Conservation (phyloP, 2,113 vertebrate genomes). For the Mus musculus region DNA sequence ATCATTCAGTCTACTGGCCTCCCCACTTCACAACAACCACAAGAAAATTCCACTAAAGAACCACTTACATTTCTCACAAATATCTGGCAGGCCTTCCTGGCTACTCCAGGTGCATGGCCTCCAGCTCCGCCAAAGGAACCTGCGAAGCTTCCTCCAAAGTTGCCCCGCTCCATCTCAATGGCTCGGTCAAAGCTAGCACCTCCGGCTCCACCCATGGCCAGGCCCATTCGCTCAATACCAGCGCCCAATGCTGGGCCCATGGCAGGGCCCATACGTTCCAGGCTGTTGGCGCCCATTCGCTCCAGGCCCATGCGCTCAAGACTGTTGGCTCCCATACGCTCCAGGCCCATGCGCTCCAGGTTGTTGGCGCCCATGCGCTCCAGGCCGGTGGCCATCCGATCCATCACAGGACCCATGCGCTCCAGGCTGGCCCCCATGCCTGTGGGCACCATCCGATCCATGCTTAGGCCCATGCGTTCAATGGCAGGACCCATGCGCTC, state of each 20-base stretch:
- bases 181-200: slow-evolving; percentile 94
- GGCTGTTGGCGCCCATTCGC: slow-evolving; percentile 90
- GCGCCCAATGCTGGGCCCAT: slow-evolving; percentile 92
- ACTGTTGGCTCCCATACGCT: slow-evolving; percentile 92
- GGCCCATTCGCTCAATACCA: slow-evolving; percentile 95
- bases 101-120: slow-evolving; percentile 91
- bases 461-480: slow-evolving; percentile 91
- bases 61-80: slow-evolving; percentile 98
- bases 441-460: slow-evolving; percentile 93
- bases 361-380: slow-evolving; percentile 93
- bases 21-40: neutral
- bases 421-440: slow-evolving; percentile 93
- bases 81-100: slow-evolving; percentile 98
- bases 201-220: slow-evolving; percentile 85
- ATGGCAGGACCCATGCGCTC: slow-evolving; percentile 92
- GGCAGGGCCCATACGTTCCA: slow-evolving; percentile 94
- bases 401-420: slow-evolving; percentile 93
- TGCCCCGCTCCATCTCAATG: slow-evolving; percentile 94
- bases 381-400: slow-evolving; percentile 92
- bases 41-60: neutral
- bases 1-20: neutral
- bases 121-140: slow-evolving; percentile 91
- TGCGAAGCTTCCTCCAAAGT: slow-evolving; percentile 93
- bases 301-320: slow-evolving; percentile 95
- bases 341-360: slow-evolving; percentile 94